Percentiles rank a stretch among this genome's conserved stretches.
phyloP scores from a whole-genome alignment of 2,888 invertebrate genomes.

The Sepioteuthis lessoniana region DNA sequence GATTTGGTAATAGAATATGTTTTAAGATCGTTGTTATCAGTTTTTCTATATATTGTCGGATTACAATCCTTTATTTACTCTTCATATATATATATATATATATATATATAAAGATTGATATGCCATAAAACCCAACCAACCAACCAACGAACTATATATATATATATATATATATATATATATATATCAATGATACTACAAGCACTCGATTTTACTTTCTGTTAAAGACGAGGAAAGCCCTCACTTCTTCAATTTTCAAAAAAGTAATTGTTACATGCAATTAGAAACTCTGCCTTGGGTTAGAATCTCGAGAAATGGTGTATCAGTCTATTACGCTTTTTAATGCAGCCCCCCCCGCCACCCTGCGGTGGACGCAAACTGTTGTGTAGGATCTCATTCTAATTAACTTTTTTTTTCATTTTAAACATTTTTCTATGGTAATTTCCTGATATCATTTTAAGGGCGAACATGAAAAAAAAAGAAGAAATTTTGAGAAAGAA shows the following conservation, averaged over 20 bases:
- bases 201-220: neutral
- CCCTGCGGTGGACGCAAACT: neutral
- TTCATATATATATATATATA: too few relatives aligned
- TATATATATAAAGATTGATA: too few relatives aligned
- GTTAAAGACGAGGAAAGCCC: neutral
- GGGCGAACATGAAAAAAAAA: neutral
- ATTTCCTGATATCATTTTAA: neutral
- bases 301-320: neutral
- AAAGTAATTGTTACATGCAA: neutral
- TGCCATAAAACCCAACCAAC: too few relatives aligned
- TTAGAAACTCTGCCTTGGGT: neutral
- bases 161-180: too few relatives aligned
- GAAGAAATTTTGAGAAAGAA: neutral
- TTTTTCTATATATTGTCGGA: too few relatives aligned
- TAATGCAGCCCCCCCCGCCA: too few relatives aligned
- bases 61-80: too few relatives aligned
- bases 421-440: neutral
- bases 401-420: neutral
- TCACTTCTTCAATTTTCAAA: neutral
- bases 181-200: too few relatives aligned
- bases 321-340: neutral
- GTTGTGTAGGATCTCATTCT: neutral
- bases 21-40: too few relatives aligned
- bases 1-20: too few relatives aligned
- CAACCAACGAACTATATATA: too few relatives aligned